Conservation (phyloP, 2,888 invertebrate genomes). For the Acrobasis consociella region DNA sequence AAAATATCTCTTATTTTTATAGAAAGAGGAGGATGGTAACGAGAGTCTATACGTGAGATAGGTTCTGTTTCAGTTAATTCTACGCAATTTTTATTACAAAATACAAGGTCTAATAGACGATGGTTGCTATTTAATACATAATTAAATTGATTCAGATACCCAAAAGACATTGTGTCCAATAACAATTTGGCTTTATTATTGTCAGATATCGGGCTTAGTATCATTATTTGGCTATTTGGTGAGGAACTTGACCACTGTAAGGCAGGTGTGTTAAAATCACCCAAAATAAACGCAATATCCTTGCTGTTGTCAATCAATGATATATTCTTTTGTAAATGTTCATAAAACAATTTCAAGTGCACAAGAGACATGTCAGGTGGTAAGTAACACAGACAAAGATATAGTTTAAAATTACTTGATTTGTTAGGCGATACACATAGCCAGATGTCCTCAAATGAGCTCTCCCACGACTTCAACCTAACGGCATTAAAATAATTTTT, state of each 20-base stretch:
- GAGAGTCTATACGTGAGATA: background rate
- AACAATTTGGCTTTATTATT: background rate
- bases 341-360: background rate
- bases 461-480: too few relatives aligned
- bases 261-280: too few relatives aligned
- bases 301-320: constrained; percentile 4
- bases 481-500: too few relatives aligned
- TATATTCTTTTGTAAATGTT: constrained; percentile 1
- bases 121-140: background rate
- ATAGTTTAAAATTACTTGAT: too few relatives aligned
- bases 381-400: too few relatives aligned
- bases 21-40: background rate
- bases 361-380: too few relatives aligned
- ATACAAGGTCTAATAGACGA: background rate
- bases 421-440: too few relatives aligned
- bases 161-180: background rate
- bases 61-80: background rate
- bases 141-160: background rate
- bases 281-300: constrained; percentile 1
- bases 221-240: background rate
- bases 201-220: background rate
- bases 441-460: too few relatives aligned
- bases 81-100: background rate
- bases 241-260: background rate
- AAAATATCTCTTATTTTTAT: background rate